Evolutionary conservation across 2,797 vertebrate species (phyloP).

Genomic region (Cossypha caffra): DNA sequence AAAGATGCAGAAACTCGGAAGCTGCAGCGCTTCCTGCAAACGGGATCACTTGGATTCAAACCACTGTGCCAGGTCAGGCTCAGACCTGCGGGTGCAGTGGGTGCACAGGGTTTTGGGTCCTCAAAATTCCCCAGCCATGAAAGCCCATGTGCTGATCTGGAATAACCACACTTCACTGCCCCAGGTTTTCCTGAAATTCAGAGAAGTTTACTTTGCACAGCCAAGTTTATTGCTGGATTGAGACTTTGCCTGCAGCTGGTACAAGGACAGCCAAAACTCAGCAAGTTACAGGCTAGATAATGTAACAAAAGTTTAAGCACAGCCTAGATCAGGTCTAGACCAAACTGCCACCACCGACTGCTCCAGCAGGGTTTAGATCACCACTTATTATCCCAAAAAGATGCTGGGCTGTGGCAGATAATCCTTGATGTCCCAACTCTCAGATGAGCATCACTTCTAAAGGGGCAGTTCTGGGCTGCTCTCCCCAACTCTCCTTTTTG

Average conservation of each 20-base stretch:
- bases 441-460: accelerated
- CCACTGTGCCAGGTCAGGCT: accelerated
- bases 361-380: not conserved
- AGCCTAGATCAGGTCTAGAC: not conserved
- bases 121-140: not conserved
- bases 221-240: not conserved
- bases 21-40: accelerated
- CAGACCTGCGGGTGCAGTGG: not conserved
- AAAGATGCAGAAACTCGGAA: not conserved
- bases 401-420: not conserved
- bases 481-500: not conserved
- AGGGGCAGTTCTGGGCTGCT: not conserved
- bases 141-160: not conserved
- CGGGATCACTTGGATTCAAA: not conserved
- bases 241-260: not conserved
- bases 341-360: not conserved
- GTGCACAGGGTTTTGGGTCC: not conserved
- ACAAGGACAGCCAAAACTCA: not conserved
- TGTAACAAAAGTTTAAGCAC: not conserved
- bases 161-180: not conserved
- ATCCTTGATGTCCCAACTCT: not conserved
- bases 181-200: not conserved
- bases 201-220: not conserved
- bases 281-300: not conserved
- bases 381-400: not conserved